Evolutionary conservation across 2,888 invertebrate species (phyloP).

Genomic region (Archips xylosteana): DNA sequence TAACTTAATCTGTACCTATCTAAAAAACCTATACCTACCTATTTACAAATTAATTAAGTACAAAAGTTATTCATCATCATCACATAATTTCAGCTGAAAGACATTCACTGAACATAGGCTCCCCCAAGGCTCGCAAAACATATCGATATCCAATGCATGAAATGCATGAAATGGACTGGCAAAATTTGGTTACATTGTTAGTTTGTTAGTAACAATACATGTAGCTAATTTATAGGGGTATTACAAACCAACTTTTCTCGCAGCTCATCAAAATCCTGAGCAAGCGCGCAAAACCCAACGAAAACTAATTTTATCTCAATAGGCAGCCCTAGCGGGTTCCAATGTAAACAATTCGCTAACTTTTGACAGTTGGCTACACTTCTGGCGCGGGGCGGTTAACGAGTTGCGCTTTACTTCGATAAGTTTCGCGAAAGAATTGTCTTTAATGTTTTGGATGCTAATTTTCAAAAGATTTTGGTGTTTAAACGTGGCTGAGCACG

Average conservation of each 20-base stretch:
- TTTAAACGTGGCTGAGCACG: neutral
- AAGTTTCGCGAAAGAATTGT: constrained; percentile 8
- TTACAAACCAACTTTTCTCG: neutral
- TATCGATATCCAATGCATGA: too few relatives aligned
- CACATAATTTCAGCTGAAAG: too few relatives aligned
- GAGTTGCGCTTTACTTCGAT: constrained; percentile 18
- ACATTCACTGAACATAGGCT: too few relatives aligned
- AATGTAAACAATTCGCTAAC: constrained; percentile 29
- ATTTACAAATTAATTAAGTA: too few relatives aligned
- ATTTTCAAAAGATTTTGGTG: neutral
- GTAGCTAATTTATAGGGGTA: too few relatives aligned
- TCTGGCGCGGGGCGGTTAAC: constrained; percentile 14
- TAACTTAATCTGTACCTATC: too few relatives aligned
- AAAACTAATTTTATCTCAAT: constrained; percentile 17
- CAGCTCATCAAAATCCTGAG: neutral
- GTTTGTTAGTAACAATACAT: too few relatives aligned
- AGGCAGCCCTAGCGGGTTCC: constrained; percentile 16
- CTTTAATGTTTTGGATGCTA: constrained; percentile 4
- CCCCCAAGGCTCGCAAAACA: too few relatives aligned
- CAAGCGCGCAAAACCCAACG: neutral
- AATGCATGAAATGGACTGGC: too few relatives aligned
- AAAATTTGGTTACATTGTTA: too few relatives aligned
- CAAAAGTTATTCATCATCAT: too few relatives aligned
- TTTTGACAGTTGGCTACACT: constrained; percentile 25
- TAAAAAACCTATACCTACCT: too few relatives aligned